Evolutionary conservation across 1,140 invertebrate species (phyloP).

Genomic region (Macrosteles quadrilineatus): DNA sequence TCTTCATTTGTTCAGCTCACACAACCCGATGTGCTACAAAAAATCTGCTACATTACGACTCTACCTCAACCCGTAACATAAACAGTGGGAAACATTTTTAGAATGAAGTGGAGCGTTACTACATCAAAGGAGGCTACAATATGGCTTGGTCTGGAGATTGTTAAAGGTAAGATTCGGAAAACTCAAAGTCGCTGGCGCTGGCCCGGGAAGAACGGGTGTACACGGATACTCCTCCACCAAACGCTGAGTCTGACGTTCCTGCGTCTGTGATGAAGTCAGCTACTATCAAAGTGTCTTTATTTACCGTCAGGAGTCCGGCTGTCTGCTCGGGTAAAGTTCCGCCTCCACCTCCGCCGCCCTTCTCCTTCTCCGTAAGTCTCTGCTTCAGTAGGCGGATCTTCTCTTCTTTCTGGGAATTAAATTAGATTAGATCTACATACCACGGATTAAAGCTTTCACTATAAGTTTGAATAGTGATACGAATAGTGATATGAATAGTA

Average conservation of each 20-base stretch:
- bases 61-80: too few relatives aligned
- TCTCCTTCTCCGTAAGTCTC: conserved; percentile 72
- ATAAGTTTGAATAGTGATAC: too few relatives aligned
- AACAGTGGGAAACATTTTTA: too few relatives aligned
- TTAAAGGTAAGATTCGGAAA: conserved; percentile 86
- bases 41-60: too few relatives aligned
- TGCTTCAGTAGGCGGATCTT: conserved; percentile 78
- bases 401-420: conserved; percentile 77
- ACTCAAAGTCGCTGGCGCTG: conserved; percentile 80
- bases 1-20: too few relatives aligned
- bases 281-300: conserved; percentile 59
- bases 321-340: conserved; percentile 42
- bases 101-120: too few relatives aligned
- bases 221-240: conserved; percentile 68
- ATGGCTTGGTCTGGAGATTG: too few relatives aligned
- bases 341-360: conserved; percentile 48
- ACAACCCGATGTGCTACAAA: too few relatives aligned
- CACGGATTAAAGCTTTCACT: too few relatives aligned
- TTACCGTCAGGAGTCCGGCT: conserved; percentile 42
- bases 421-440: too few relatives aligned
- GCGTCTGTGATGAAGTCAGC: conserved; percentile 74
- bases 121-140: too few relatives aligned
- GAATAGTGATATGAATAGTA: too few relatives aligned
- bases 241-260: conserved; percentile 73
- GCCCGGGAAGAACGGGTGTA: conserved; percentile 75